phyloP scores from a whole-genome alignment of 2,113 vertebrate genomes.

The Chrysemys picta region DNA sequence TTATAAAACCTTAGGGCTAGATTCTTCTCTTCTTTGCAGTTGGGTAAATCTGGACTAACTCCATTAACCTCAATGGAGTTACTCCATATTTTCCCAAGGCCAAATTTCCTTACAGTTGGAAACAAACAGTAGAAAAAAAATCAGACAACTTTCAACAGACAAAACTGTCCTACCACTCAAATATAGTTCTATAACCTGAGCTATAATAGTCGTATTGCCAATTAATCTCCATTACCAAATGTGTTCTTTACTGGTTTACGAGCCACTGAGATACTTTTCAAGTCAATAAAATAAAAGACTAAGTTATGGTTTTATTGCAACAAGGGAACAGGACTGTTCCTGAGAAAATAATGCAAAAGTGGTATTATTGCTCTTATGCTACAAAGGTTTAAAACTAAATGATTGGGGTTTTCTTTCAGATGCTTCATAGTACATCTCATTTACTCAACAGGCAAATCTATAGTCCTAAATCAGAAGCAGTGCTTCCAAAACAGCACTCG shows the following conservation, averaged over 20 bases:
- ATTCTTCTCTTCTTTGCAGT: neutral
- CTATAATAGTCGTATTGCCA: slow-evolving; percentile 50
- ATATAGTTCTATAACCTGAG: slow-evolving; percentile 3
- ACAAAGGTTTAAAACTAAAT: slow-evolving; percentile 26
- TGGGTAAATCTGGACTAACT: neutral
- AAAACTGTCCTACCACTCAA: slow-evolving; percentile 50
- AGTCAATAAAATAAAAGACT: slow-evolving; percentile 64
- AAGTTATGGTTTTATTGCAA: slow-evolving; percentile 65
- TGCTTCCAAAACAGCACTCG: neutral
- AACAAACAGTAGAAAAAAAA: slow-evolving; percentile 14
- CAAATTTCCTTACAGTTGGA: neutral
- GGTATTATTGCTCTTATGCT: slow-evolving; percentile 50
- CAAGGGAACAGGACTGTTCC: slow-evolving; percentile 54
- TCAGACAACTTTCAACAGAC: slow-evolving; percentile 1
- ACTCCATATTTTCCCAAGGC: neutral
- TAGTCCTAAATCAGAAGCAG: slow-evolving; percentile 17
- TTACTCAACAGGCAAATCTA: slow-evolving; percentile 6
- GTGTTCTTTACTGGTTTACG: slow-evolving; percentile 65
- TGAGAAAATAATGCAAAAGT: slow-evolving; percentile 59
- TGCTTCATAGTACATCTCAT: slow-evolving; percentile 33
- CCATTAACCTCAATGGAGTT: neutral
- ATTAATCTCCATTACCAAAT: slow-evolving; percentile 63
- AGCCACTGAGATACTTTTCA: slow-evolving; percentile 62
- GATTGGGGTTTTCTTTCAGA: slow-evolving; percentile 29
- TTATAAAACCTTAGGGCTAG: neutral